Evolutionary conservation across 2,797 vertebrate genomes (phyloP).

Genomic region (Eulemur albifrons): DNA sequence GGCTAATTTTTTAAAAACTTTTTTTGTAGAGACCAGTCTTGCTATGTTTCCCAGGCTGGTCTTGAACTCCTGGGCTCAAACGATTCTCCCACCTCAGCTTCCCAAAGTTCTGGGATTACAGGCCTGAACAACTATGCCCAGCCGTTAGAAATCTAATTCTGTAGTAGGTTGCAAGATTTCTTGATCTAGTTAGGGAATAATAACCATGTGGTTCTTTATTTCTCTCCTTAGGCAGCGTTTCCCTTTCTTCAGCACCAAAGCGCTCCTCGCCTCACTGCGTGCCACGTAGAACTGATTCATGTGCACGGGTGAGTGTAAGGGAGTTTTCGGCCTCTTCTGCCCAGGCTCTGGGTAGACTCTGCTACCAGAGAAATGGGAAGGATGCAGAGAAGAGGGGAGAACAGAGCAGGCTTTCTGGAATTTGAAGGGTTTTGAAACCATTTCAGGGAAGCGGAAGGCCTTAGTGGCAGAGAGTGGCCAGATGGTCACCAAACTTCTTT

Average conservation of each 20-base stretch:
- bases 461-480: background rate
- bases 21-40: background rate
- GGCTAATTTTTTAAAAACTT: background rate
- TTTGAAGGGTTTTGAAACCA: background rate
- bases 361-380: background rate
- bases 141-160: background rate
- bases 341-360: background rate
- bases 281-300: background rate
- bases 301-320: no score
- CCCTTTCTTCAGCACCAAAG: background rate
- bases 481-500: background rate
- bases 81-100: background rate
- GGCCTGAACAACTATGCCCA: background rate
- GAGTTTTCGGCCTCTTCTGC: background rate
- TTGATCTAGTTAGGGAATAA: background rate
- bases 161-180: background rate
- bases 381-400: background rate
- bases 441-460: background rate
- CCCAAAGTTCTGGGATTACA: background rate
- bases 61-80: background rate
- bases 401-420: background rate
- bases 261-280: background rate
- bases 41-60: background rate
- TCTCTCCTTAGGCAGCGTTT: background rate
- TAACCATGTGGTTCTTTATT: background rate